A percentile compares a stretch with the other conserved stretches of the same genome.
These are phyloP conservation scores for Rhinolophus ferrumequinum DNA, from an alignment of 2,113 vertebrate genomes.

Conservation along the genomic window DNA sequence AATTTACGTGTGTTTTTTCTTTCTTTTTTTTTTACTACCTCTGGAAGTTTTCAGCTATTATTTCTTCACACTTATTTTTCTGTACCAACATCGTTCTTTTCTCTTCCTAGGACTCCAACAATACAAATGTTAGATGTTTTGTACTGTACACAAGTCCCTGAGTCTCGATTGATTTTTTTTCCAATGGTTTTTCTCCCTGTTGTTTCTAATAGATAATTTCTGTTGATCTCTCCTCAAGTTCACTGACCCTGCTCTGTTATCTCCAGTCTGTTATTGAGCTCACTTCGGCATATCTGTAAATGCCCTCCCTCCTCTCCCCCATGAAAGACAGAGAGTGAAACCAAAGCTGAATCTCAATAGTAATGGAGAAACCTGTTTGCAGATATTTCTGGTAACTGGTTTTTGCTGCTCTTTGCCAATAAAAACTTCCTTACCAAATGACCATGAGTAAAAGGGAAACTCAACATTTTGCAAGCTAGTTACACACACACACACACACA, in stretches of 20 bases:
- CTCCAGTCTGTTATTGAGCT: background rate
- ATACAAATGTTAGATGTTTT: background rate
- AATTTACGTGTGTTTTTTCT: background rate
- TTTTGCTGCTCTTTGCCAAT: background rate
- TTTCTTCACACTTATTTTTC: conserved; percentile 50
- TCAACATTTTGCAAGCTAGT: background rate
- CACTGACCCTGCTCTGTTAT: background rate
- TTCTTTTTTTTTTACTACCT: background rate
- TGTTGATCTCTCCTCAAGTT: conserved; percentile 28
- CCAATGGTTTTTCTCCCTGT: background rate
- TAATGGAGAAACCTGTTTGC: background rate
- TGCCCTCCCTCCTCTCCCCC: background rate
- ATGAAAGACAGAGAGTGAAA: background rate
- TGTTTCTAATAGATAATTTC: background rate
- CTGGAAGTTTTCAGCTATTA: background rate
- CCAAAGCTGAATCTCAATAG: background rate
- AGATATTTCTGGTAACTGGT: background rate
- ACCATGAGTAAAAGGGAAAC: background rate
- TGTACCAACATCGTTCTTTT: background rate
- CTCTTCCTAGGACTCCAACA: background rate
- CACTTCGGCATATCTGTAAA: background rate
- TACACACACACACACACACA: background rate
- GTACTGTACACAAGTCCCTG: background rate
- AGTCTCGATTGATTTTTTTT: conserved; percentile 21
- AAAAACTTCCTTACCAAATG: background rate